These are phyloP conservation scores for Amazona guildingii DNA, from an alignment of 2,113 vertebrate genomes.

Conservation along the genomic window DNA sequence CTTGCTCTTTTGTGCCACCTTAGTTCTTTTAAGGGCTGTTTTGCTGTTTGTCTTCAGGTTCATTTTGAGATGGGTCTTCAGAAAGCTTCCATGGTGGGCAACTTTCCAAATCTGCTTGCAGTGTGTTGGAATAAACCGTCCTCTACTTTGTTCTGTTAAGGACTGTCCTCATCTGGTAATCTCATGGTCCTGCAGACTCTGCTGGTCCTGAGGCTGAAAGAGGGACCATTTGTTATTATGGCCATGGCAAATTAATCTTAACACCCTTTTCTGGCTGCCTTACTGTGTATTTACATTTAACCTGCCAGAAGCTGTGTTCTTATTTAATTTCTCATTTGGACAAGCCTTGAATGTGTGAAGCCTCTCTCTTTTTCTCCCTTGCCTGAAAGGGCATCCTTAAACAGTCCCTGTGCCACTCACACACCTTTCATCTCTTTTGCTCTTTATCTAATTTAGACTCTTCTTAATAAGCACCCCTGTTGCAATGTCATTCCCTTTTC, in stretches of 20 bases:
- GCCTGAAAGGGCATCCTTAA: background rate
- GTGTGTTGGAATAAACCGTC: background rate
- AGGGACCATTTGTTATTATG: background rate
- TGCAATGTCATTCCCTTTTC: background rate
- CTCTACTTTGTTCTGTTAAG: background rate
- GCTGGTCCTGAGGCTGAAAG: background rate
- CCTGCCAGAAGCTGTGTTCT: background rate
- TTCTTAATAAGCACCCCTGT: background rate
- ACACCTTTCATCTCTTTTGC: background rate
- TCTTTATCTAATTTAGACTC: background rate
- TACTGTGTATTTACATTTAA: background rate
- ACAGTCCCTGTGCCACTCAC: accelerated
- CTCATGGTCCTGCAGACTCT: background rate
- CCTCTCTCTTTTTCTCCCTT: background rate
- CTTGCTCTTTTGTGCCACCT: background rate
- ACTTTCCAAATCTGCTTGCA: background rate
- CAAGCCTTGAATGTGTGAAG: background rate
- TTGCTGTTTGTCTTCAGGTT: background rate
- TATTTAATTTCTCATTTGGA: background rate
- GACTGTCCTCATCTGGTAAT: background rate
- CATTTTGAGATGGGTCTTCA: background rate
- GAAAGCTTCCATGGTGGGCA: background rate
- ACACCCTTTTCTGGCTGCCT: background rate
- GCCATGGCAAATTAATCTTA: background rate
- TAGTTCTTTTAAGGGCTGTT: background rate